A percentile compares a stretch with the other conserved stretches of the same genome.
These are phyloP conservation scores for Chymomyza amoena DNA, from an alignment of 2,888 invertebrate genomes.

Conservation along the genomic window DNA sequence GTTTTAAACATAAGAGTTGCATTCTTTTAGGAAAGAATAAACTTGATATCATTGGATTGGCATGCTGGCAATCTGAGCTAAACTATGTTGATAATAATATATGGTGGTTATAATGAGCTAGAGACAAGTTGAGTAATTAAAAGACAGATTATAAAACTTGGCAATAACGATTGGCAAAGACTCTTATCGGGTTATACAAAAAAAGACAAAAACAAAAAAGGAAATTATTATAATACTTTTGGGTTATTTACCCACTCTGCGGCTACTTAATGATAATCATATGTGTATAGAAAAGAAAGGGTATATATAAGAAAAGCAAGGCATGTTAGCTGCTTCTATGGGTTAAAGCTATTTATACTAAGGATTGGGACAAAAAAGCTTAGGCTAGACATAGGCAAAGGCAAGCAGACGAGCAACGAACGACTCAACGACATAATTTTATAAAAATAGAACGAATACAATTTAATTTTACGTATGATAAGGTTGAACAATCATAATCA, in stretches of 20 bases:
- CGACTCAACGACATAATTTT: not conserved
- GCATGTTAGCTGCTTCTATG: not conserved
- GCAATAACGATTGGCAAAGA: not conserved
- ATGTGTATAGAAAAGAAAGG: not conserved
- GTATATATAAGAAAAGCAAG: not conserved
- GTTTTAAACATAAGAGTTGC: not conserved
- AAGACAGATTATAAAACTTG: not conserved
- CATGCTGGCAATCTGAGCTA: not conserved
- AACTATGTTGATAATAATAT: not conserved
- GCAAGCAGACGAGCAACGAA: not conserved
- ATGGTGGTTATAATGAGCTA: not conserved
- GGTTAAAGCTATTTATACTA: not conserved
- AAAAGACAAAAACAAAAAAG: not conserved
- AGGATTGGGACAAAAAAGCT: not conserved
- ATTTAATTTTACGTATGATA: not conserved
- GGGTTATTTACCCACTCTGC: not conserved
- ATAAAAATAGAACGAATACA: not conserved
- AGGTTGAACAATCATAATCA: not conserved
- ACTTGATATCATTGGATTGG: too few species aligned
- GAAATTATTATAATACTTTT: not conserved
- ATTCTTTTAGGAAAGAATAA: too few species aligned
- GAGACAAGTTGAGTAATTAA: not conserved
- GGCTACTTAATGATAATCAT: not conserved
- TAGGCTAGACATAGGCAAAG: not conserved
- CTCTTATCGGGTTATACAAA: not conserved